These are phyloP conservation scores for Malurus splendens DNA, from an alignment of 2,797 vertebrate genomes.

Conservation along the genomic window DNA sequence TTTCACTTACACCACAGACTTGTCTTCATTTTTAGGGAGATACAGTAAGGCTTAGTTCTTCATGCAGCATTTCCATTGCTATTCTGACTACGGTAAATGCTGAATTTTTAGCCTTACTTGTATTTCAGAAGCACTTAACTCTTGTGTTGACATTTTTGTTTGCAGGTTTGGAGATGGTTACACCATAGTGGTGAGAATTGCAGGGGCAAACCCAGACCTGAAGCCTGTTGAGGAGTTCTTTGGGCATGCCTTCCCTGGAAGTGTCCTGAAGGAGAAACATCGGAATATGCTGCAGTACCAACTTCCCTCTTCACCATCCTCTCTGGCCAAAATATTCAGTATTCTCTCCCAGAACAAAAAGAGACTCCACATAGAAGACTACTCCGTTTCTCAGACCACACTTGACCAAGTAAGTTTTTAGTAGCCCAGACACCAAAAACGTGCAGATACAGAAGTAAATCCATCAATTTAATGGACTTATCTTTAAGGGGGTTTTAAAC, in stretches of 20 bases:
- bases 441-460: background rate
- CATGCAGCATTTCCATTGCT: background rate
- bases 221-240: slow-evolving; percentile 92
- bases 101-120: background rate
- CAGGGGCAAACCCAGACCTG: slow-evolving; percentile 84
- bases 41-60: background rate
- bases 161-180: slow-evolving; percentile 94
- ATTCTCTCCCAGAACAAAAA: slow-evolving; percentile 90
- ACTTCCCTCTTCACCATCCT: slow-evolving; percentile 86
- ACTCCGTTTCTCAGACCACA: slow-evolving; percentile 96
- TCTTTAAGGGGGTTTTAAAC: background rate
- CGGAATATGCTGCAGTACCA: slow-evolving; percentile 96
- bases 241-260: slow-evolving; percentile 86
- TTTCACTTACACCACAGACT: background rate
- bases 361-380: slow-evolving; percentile 90
- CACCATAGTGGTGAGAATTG: slow-evolving; percentile 92
- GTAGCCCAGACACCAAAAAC: background rate
- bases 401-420: slow-evolving; percentile 89
- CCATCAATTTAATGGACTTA: background rate
- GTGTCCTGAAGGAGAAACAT: slow-evolving; percentile 91
- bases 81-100: background rate
- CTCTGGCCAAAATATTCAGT: slow-evolving; percentile 91
- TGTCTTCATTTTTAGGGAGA: background rate
- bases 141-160: background rate
- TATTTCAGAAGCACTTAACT: background rate